Evolutionary conservation across 2,888 invertebrate species (phyloP).

Genomic region (Ophioninae sp.): DNA sequence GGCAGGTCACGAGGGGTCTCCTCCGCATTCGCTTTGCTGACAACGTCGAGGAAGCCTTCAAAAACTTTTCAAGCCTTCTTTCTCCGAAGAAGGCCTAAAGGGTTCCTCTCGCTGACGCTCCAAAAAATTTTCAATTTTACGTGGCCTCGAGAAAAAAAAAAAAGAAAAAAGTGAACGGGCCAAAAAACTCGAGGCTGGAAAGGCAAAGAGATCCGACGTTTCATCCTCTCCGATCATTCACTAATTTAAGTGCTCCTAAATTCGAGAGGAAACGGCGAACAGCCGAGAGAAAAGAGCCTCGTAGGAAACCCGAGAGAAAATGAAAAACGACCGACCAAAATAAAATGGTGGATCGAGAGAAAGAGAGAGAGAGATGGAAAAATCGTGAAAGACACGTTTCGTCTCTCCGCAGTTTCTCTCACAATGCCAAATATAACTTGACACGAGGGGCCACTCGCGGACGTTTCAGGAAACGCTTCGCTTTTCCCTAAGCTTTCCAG

Average conservation of each 20-base stretch:
- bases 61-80: no score
- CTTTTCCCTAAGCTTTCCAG: conserved; percentile 6
- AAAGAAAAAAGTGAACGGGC: no score
- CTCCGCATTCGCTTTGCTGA: no score
- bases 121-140: conserved; percentile 27
- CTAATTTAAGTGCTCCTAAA: conserved; percentile 74
- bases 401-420: conserved; percentile 56
- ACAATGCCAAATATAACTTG: conserved; percentile 64
- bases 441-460: conserved; percentile 26
- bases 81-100: no score
- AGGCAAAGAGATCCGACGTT: no score
- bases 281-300: not conserved
- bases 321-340: conserved; percentile 24
- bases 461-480: conserved; percentile 63
- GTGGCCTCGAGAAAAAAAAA: conserved; percentile 21
- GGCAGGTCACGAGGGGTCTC: no score
- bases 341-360: conserved; percentile 17
- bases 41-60: no score
- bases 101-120: not conserved
- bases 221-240: conserved; percentile 53
- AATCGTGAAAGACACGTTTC: conserved; percentile 60
- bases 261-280: conserved; percentile 63
- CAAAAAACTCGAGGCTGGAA: no score
- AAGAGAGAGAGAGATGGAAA: conserved; percentile 49
- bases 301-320: conserved; percentile 29